Evolutionary conservation across 2,888 invertebrate genomes (phyloP), one percentile per base, ranked within the genome.

Genomic region (Stegophylla sp.): DNA sequence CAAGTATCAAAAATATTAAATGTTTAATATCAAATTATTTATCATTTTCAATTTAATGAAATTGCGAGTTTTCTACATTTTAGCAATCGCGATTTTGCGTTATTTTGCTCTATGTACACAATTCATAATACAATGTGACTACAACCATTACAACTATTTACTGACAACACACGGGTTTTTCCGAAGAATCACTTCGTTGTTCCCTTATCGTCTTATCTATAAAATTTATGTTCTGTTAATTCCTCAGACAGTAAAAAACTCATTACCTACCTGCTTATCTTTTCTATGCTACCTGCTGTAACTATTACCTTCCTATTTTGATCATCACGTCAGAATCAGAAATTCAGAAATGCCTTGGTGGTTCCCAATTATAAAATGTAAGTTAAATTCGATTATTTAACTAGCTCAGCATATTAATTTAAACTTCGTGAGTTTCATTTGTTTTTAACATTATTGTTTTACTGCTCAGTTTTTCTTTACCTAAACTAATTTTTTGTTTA

Each of bases 161-260:
- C 51, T 51, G 51, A 51, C 51, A 51, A 51, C 51, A 17, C n/a
- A 51, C n/a, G 9, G n/a, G 51, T 9, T 26, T 26, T 26, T 59
- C 5, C 4, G 0, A 15, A 15, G 0, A 15, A 15, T 15, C 23
- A 59, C 17, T 51, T 17, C 1, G 17, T 51, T 51, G 15, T 64
- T 72, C 1, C 59, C 43, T 59, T 72, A 72, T 72, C 72, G n/a
- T n/a, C 59, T 72, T 72, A 72, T 72, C 72, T 59, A 51, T 34
- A n/a, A 34, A 28, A 26, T 4, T 61, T 26, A 26, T 34, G 34
- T 61, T 34, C 28, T 59, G 26, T 28, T 28, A 28, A 3, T 12
- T 15, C 3, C 7, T 34, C 34, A 5, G 34, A 34, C 34, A 5
- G 34, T n/a, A n/a, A n/a, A n/a, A 34, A 5, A 5, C 34, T 34